These are phyloP conservation scores for Arrhopalites spinosus DNA, from an alignment of 2,888 invertebrate genomes.

Conservation along the genomic window DNA sequence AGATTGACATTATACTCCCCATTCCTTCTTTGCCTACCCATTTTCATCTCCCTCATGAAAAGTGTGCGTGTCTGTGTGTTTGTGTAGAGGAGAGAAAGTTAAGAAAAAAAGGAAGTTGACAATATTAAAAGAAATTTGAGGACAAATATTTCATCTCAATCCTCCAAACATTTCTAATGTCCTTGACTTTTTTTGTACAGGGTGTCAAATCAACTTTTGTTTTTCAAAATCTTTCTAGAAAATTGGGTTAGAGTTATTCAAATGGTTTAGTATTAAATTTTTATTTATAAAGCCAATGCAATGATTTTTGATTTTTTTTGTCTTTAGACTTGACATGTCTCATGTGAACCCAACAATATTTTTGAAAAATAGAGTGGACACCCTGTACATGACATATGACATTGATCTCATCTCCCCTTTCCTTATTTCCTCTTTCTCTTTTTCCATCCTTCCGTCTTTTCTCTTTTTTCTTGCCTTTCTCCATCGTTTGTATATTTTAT, in stretches of 20 bases:
- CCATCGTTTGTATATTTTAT: neutral
- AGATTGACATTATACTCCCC: neutral
- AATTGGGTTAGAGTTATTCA: too few relatives aligned
- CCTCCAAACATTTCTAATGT: neutral
- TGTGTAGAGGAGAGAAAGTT: too few relatives aligned
- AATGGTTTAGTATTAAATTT: too few relatives aligned
- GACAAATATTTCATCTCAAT: constrained; percentile 13
- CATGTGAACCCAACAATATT: too few relatives aligned
- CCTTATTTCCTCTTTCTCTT: neutral
- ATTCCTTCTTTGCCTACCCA: neutral
- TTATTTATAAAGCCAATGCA: too few relatives aligned
- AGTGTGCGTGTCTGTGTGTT: too few relatives aligned
- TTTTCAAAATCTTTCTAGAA: too few relatives aligned
- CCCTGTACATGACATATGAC: neutral
- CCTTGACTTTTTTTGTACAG: too few relatives aligned
- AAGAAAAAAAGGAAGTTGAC: neutral
- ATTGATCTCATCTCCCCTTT: neutral
- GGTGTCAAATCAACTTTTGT: neutral
- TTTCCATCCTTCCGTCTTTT: neutral
- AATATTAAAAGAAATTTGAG: constrained; percentile 24
- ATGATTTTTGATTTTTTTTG: too few relatives aligned
- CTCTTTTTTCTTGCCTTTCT: neutral
- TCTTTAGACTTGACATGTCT: too few relatives aligned
- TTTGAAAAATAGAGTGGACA: too few relatives aligned
- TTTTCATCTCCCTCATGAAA: too few relatives aligned